These are phyloP conservation scores for Acrocyrtus sp. DNA, from an alignment of 2,888 invertebrate genomes.

Conservation along the genomic window DNA sequence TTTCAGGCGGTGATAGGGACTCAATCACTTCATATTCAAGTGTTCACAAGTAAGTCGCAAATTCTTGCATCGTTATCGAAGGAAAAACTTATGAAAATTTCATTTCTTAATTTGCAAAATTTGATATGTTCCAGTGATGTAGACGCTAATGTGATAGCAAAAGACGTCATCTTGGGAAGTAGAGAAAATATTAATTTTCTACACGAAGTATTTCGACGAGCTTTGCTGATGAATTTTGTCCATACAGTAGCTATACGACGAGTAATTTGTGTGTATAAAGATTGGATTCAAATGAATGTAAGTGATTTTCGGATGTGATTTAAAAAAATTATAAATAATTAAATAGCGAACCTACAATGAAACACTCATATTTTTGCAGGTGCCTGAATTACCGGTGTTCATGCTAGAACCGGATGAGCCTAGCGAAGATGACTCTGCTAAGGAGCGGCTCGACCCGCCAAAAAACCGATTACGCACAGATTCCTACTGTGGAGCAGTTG, in stretches of 20 bases:
- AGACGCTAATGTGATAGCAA: constrained; percentile 62
- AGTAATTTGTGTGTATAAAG: constrained; percentile 92
- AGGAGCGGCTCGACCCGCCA: constrained; percentile 38
- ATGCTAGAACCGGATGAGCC: constrained; percentile 72
- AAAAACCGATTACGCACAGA: constrained; percentile 55
- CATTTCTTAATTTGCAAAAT: too few relatives aligned
- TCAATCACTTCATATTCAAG: constrained; percentile 59
- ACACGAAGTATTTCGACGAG: constrained; percentile 93
- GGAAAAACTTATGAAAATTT: too few relatives aligned
- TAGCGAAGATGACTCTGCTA: constrained; percentile 58
- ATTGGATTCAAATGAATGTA: constrained; percentile 92
- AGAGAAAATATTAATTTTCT: constrained; percentile 94
- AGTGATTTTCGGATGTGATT: constrained; percentile 64
- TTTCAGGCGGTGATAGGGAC: constrained; percentile 56
- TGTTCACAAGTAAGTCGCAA: constrained; percentile 47
- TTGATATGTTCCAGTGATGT: constrained; percentile 45
- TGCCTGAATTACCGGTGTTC: constrained; percentile 82
- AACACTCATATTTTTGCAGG: constrained; percentile 65
- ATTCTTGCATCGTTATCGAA: too few relatives aligned
- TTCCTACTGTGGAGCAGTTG: constrained; percentile 59
- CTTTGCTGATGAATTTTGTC: constrained; percentile 87
- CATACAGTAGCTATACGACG: constrained; percentile 88
- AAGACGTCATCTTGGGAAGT: constrained; percentile 86
- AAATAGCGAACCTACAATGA: neutral
- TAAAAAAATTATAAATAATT: too few relatives aligned